phyloP scores from a whole-genome alignment of 2,113 vertebrate species.

The Caloenas nicobarica region DNA sequence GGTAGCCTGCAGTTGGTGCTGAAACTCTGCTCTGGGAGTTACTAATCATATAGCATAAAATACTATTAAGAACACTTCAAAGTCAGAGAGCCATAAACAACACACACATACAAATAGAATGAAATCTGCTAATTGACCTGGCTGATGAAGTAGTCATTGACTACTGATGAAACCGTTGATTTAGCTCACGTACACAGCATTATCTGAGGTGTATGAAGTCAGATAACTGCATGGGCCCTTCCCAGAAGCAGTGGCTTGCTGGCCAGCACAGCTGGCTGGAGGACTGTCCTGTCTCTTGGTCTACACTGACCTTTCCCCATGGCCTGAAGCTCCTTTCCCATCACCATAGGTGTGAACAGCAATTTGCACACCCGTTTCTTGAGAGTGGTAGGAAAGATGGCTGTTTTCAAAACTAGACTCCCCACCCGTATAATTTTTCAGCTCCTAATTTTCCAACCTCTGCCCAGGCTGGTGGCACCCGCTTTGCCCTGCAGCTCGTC shows the following conservation, averaged over 20 bases:
- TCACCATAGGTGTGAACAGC: background rate
- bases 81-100: background rate
- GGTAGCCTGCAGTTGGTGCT: background rate
- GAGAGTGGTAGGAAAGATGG: too few species aligned
- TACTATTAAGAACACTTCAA: background rate
- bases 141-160: background rate
- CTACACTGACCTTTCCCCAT: fast-evolving
- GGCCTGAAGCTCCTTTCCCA: background rate
- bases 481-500: background rate
- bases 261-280: background rate
- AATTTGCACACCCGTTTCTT: fast-evolving
- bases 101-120: background rate
- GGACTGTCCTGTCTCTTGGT: background rate
- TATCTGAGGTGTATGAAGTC: background rate
- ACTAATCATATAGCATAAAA: background rate
- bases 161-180: background rate
- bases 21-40: background rate
- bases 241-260: fast-evolving
- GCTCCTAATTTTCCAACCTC: background rate
- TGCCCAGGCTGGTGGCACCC: background rate
- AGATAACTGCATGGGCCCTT: fast-evolving
- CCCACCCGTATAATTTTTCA: background rate
- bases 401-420: background rate
- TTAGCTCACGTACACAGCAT: background rate
- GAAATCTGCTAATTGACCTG: background rate